Percentiles rank a stretch among this genome's conserved stretches.
These are phyloP conservation scores for Petrocephalus microphthalmus DNA, from an alignment of 2,113 vertebrate species.

Conservation along the genomic window DNA sequence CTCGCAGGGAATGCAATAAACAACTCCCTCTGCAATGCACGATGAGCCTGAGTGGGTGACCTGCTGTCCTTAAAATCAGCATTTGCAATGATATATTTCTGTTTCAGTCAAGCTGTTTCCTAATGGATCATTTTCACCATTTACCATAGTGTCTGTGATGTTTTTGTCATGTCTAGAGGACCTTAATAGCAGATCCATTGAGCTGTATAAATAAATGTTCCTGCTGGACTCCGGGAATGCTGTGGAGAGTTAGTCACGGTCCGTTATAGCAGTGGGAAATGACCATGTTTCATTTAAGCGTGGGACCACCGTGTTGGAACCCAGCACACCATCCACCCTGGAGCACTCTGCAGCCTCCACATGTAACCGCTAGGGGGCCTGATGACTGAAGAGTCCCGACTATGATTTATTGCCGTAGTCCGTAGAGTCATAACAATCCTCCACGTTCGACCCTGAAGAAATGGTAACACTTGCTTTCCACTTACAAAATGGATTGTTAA, in stretches of 20 bases:
- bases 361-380: constrained; percentile 34
- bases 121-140: not conserved
- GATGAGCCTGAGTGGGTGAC: not conserved
- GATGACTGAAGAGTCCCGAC: constrained; percentile 51
- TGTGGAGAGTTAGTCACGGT: constrained; percentile 56
- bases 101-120: not conserved
- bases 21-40: not conserved
- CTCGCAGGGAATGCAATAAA: not conserved
- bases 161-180: not conserved
- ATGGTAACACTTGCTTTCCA: not conserved
- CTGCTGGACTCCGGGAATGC: constrained; percentile 27
- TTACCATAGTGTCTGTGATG: constrained; percentile 6
- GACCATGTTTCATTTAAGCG: constrained; percentile 65
- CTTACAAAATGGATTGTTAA: not conserved
- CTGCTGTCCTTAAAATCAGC: not conserved
- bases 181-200: not conserved
- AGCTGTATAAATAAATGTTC: not conserved
- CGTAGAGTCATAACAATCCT: constrained; percentile 39
- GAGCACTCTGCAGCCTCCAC: not conserved
- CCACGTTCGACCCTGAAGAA: not conserved
- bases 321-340: constrained; percentile 45
- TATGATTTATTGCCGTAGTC: constrained; percentile 14
- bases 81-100: not conserved
- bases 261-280: constrained; percentile 36
- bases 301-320: constrained; percentile 66